Evolutionary conservation across 2,113 vertebrate genomes (phyloP).

Genomic region (Brachyhypopomus gauderio): DNA sequence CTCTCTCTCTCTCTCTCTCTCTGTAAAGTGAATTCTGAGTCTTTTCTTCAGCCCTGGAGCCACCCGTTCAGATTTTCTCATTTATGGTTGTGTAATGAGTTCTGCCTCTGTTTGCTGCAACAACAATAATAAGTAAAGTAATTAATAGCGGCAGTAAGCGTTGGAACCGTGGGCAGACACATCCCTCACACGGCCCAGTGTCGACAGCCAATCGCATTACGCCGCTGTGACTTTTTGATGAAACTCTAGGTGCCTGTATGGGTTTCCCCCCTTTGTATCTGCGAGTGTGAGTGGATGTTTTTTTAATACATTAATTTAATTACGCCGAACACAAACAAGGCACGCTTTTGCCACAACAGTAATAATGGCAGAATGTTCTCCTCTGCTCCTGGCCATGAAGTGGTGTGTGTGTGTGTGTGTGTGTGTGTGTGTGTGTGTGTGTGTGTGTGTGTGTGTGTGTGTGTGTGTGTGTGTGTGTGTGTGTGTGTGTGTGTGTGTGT

Average conservation of each 20-base stretch:
- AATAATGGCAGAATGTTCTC: constrained; percentile 41
- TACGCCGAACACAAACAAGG: constrained; percentile 50
- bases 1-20: constrained; percentile 45
- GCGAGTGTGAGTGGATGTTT: constrained; percentile 40
- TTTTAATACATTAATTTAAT: constrained; percentile 62
- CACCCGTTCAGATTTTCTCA: constrained; percentile 70
- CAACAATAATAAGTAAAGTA: constrained; percentile 77
- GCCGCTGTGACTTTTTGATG: constrained; percentile 55
- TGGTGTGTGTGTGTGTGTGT: background rate
- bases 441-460: background rate
- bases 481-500: background rate
- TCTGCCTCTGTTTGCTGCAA: constrained; percentile 76
- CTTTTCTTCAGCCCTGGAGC: constrained; percentile 65
- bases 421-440: background rate
- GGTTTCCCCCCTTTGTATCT: constrained; percentile 30
- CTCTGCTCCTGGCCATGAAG: constrained; percentile 20
- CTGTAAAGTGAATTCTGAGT: constrained; percentile 65
- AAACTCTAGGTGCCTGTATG: constrained; percentile 42
- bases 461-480: background rate
- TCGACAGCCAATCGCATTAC: constrained; percentile 65
- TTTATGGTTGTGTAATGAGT: constrained; percentile 75
- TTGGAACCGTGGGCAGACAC: constrained; percentile 38
- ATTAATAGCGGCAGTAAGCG: constrained; percentile 70
- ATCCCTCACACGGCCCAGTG: constrained; percentile 60
- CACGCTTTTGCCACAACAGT: constrained; percentile 42